phyloP scores from a whole-genome alignment of 2,797 vertebrate genomes.

The Squalus acanthias region DNA sequence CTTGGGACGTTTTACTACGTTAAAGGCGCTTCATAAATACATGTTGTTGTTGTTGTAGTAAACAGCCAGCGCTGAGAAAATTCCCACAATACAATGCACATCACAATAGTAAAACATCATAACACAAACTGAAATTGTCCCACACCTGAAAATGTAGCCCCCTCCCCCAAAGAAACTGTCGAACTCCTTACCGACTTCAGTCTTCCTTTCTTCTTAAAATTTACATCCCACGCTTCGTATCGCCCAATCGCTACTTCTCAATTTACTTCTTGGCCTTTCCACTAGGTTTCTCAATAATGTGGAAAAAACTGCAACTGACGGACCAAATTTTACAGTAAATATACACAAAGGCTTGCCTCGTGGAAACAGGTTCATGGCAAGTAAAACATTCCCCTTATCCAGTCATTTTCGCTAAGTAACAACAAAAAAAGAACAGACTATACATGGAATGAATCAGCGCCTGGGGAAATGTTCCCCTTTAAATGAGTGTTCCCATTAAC shows the following conservation, averaged over 20 bases:
- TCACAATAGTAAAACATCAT: background rate
- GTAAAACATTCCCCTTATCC: slow-evolving; percentile 11
- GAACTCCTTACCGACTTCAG: background rate
- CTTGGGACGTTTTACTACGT: too few relatives aligned
- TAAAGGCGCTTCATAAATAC: too few relatives aligned
- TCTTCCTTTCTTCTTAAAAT: background rate
- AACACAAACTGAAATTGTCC: background rate
- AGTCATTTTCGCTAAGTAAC: background rate
- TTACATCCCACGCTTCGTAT: background rate
- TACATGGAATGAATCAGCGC: slow-evolving; percentile 15
- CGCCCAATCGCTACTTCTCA: background rate
- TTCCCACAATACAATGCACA: background rate
- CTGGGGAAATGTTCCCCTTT: slow-evolving; percentile 36
- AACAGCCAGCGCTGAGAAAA: background rate
- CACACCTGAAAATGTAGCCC: background rate
- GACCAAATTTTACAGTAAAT: background rate
- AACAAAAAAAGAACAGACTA: slow-evolving; percentile 13
- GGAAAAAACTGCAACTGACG: background rate
- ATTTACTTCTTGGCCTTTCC: background rate
- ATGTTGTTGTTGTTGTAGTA: too few relatives aligned
- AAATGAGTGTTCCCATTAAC: slow-evolving; percentile 38
- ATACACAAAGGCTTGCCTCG: background rate
- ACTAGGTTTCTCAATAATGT: background rate
- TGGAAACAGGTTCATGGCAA: background rate
- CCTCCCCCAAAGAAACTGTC: background rate